Evolutionary conservation across 2,888 invertebrate genomes (phyloP), one percentile per base, ranked within the genome.

Genomic region (Drosophila robusta): DNA sequence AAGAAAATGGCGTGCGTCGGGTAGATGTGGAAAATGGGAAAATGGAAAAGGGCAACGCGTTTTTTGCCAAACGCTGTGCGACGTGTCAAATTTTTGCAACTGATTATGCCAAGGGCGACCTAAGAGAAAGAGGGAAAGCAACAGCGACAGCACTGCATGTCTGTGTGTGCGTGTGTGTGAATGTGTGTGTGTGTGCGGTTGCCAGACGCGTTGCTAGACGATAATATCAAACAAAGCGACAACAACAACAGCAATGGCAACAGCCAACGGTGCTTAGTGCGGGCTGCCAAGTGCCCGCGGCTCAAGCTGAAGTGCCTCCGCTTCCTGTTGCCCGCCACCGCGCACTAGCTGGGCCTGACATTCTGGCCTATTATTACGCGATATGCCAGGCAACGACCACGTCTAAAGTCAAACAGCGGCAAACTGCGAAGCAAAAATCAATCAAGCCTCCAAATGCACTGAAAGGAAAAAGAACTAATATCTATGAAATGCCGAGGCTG

Each of bases 191-290:
- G 58, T 62, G 60, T 22, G 58, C 2, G 75, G 39, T 58, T 69
- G 77, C 77, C 83, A 87, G 83, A 87, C 86, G 56, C 83, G 83
- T 80, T 79, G 81, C 88, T 83, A 86, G 85, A 86, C 85, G 86
- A 80, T 83, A 75, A 73, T 85, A 87, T 87, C 87, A 76, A 85
- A 76, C 87, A 87, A 74, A 87, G 75, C 73, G 70, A 65, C 68
- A 76, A 57, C 67, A 57, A 14, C 58, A 41, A 38, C 42, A 57
- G 41, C 34, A 44, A 52, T 16, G n/a, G 44, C 54, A 36, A 34
- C 42, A 57, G 38, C 41, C 12, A 34, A 49, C n/a, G 38, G 34
- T 24, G 61, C 70, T 70, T 50, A 65, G 65, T 70, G 76, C 69
- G 77, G 74, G 65, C 82, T 71, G 79, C 72, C 81, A 69, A 71